Evolutionary conservation across 2,113 vertebrate genomes (phyloP).

Genomic region (Genyomyrus donnyi): DNA sequence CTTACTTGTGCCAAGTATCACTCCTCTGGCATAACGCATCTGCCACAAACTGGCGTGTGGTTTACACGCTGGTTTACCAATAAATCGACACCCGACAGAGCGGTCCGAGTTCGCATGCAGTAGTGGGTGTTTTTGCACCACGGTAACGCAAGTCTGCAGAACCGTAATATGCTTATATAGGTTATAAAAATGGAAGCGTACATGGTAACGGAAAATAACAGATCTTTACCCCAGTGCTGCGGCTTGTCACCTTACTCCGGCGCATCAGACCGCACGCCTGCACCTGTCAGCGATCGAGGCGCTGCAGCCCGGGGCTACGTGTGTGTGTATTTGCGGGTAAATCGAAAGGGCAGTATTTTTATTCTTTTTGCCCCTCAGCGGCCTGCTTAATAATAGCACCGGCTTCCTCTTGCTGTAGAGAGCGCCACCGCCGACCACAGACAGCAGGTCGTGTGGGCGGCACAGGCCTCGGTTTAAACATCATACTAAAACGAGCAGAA

Average conservation of each 20-base stretch:
- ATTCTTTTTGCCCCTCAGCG: neutral
- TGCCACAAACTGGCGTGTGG: neutral
- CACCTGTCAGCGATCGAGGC: neutral
- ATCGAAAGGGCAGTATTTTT: neutral
- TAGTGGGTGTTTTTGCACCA: neutral
- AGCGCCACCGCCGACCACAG: neutral
- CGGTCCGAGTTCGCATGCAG: neutral
- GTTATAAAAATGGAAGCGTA: neutral
- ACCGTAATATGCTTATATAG: neutral
- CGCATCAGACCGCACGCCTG: neutral
- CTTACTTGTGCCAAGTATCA: neutral
- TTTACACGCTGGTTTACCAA: neutral
- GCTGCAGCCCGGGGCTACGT: neutral
- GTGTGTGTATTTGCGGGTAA: neutral
- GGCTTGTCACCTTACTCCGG: neutral
- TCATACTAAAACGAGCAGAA: neutral
- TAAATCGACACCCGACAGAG: neutral
- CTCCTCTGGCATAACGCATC: neutral
- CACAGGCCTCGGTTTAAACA: neutral
- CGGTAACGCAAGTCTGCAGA: neutral
- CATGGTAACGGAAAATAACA: neutral
- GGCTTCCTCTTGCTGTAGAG: neutral
- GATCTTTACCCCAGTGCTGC: neutral
- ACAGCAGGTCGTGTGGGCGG: neutral
- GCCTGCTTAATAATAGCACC: neutral